Evolutionary conservation across 2,888 invertebrate species (phyloP).

Genomic region (Pachycephus smyrnensis): DNA sequence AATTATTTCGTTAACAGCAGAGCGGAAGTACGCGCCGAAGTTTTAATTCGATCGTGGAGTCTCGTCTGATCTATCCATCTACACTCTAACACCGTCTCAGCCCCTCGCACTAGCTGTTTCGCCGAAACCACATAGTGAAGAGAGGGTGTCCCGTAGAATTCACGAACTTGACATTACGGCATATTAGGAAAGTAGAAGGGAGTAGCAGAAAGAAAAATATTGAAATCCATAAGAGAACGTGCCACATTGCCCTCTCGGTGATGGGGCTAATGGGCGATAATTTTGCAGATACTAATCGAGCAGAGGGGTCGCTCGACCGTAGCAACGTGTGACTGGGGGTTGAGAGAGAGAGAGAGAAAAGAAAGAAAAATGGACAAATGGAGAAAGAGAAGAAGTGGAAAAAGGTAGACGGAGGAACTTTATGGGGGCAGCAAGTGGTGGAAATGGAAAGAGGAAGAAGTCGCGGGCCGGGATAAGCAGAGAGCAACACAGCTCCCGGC

Average conservation of each 20-base stretch:
- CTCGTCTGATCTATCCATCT: neutral
- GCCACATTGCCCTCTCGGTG: neutral
- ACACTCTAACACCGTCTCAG: neutral
- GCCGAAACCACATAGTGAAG: neutral
- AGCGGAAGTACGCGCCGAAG: neutral
- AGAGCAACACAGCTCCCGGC: constrained; percentile 46
- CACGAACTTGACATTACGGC: neutral
- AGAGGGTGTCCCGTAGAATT: neutral
- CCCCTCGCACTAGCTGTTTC: too few relatives aligned
- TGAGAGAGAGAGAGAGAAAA: constrained; percentile 14
- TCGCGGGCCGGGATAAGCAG: constrained; percentile 44
- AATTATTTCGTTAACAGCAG: neutral
- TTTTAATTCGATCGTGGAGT: neutral
- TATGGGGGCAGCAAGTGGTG: constrained; percentile 1
- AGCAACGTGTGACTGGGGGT: neutral
- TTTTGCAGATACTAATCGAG: constrained; percentile 5
- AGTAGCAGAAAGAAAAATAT: neutral
- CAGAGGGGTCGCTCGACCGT: neutral
- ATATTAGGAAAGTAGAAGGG: too few relatives aligned
- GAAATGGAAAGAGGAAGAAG: constrained; percentile 22
- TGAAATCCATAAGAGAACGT: neutral
- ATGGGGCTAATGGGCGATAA: constrained; percentile 6
- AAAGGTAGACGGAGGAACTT: neutral
- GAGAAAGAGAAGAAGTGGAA: constrained; percentile 8
- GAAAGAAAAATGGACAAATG: constrained; percentile 2